Evolutionary conservation across 2,797 vertebrate species (phyloP).

Genomic region (Basileuterus tristriatus): DNA sequence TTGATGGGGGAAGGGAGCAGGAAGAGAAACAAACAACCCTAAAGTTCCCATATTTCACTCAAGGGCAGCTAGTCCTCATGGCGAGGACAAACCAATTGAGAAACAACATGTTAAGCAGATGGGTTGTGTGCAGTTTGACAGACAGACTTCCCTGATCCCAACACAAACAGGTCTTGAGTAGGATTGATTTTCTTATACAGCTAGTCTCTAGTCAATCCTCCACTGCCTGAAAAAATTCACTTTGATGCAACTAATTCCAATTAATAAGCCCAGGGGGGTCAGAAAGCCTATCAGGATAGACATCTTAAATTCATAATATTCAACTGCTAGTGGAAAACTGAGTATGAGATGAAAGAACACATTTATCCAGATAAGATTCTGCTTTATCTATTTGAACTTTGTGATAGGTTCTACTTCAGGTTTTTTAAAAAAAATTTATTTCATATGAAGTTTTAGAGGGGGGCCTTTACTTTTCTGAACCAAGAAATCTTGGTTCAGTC

Average conservation of each 20-base stretch:
- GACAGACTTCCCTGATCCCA: not conserved
- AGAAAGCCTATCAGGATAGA: not conserved
- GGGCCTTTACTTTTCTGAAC: accelerated
- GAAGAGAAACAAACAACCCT: not conserved
- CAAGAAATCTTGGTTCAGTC: not conserved
- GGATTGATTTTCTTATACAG: not conserved
- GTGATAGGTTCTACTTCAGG: not conserved
- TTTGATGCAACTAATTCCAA: not conserved
- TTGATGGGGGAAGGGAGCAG: not conserved
- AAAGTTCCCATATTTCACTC: not conserved
- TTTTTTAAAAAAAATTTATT: accelerated
- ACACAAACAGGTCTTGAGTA: not conserved
- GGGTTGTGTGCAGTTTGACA: not conserved
- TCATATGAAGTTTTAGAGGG: accelerated
- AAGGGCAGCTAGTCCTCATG: not conserved
- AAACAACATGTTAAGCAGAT: not conserved
- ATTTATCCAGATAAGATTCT: not conserved
- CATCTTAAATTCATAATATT: not conserved
- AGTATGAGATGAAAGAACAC: not conserved
- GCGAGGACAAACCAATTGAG: not conserved
- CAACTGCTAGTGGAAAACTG: not conserved
- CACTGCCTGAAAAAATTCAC: not conserved
- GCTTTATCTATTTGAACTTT: not conserved
- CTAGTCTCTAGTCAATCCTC: not conserved
- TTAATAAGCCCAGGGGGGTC: not conserved